Evolutionary conservation across 2,113 vertebrate genomes (phyloP).

Genomic region (Rhagologus leucostigma): DNA sequence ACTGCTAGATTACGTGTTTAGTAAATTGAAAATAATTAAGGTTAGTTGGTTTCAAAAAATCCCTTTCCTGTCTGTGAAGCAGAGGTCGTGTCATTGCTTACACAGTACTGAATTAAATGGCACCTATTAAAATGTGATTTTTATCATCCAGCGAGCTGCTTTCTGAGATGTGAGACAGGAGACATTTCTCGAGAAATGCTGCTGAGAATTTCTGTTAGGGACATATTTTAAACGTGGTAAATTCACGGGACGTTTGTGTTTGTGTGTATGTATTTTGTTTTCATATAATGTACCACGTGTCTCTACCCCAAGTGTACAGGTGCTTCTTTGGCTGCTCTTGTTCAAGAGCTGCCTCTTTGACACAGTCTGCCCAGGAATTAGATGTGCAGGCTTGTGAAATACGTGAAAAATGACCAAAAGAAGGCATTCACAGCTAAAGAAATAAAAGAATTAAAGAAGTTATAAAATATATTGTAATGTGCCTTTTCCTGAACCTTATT

Average conservation of each 20-base stretch:
- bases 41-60: background rate
- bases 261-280: background rate
- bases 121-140: background rate
- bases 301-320: background rate
- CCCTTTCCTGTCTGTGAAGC: background rate
- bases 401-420: background rate
- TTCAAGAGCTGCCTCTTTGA: background rate
- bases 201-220: background rate
- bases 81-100: background rate
- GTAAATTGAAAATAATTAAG: slow-evolving; percentile 4
- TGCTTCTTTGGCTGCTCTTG: background rate
- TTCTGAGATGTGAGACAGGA: background rate
- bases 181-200: background rate
- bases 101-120: background rate
- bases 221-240: background rate
- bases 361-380: background rate
- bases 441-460: background rate
- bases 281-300: background rate
- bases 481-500: background rate
- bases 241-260: background rate
- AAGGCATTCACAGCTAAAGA: background rate
- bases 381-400: background rate
- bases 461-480: background rate
- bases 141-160: background rate
- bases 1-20: background rate